phyloP scores from a whole-genome alignment of 2,113 vertebrate genomes.

The Mus spicilegus region DNA sequence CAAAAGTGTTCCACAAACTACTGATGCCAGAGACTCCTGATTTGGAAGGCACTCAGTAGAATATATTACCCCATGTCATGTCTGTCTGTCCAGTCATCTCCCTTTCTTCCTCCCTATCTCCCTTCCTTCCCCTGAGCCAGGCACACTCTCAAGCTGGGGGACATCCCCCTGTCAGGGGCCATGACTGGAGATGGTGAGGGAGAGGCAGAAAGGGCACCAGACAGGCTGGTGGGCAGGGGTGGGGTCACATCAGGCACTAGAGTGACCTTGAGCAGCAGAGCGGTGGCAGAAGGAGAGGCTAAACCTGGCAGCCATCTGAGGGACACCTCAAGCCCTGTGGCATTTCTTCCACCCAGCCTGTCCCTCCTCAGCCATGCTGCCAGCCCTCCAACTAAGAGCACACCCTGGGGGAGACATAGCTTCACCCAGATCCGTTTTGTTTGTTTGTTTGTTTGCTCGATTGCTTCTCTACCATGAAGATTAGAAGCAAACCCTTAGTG shows the following conservation, averaged over 20 bases:
- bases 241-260: too few species aligned
- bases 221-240: background rate
- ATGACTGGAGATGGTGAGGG: background rate
- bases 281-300: background rate
- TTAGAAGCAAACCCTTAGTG: background rate
- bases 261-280: background rate
- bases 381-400: background rate
- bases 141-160: background rate
- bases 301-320: background rate
- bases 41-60: background rate
- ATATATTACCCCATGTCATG: background rate
- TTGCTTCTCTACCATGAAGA: background rate
- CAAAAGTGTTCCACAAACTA: background rate
- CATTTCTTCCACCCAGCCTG: background rate
- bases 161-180: background rate
- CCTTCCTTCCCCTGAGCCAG: background rate
- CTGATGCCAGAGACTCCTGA: background rate
- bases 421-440: background rate
- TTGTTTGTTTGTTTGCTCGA: background rate
- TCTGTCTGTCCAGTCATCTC: background rate
- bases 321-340: background rate
- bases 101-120: background rate
- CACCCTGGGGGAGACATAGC: rapidly evolving
- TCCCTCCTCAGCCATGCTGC: background rate
- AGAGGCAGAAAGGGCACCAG: background rate